Base-by-base conservation (phyloP, 2,888 invertebrate genomes). In the Perizoma flavofasciatum region DNA sequence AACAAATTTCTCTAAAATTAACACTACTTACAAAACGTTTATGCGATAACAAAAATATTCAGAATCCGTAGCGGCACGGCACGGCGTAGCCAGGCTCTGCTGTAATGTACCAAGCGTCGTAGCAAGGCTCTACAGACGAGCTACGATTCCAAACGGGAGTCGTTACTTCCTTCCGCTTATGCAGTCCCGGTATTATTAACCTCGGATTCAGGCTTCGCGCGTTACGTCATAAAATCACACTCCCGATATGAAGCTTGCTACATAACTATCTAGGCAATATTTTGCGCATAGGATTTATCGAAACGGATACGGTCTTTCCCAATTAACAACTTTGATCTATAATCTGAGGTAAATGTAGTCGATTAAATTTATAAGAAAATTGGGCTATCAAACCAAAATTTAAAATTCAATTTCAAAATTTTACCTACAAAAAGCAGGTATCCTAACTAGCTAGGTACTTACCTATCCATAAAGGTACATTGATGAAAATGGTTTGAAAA, bases 141-240 rank as follows among this genome's bases (percentile, higher is more conserved):
- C 56, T 49, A 49, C 59, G 61, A 55, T 50, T 33, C 44, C 41
- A 10, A 37, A 40, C 22, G 35, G 7, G 32, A 11, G 9, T 47
- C 40, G 46, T 32, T 61, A 49, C 34, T 43, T 48, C 41, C 55
- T 46, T 47, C 33, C 50, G 52, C 46, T 63, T 68, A 66, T 81
- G 74, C 6, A 53, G 9, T 45, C 75, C 75, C 78, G 59, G 79
- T 80, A 71, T 63, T 61, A 59, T 68, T 73, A 77, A 74, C 74
- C 74, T 75, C 75, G 75, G 74, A 71, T 70, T 74, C 69, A 80
- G 72, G 73, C 77, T 74, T 70, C 68, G 73, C 74, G 71, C 69
- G 66, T 66, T 71, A 79, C 83, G 81, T 82, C 83, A 83, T 69
- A 44, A 55, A 22, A 63, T 61, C 55, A 39, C 63, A 57, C 59